Evolutionary conservation across 2,113 vertebrate species (phyloP), one percentile per base, ranked within the genome.

Genomic region (Gambusia holbrooki): DNA sequence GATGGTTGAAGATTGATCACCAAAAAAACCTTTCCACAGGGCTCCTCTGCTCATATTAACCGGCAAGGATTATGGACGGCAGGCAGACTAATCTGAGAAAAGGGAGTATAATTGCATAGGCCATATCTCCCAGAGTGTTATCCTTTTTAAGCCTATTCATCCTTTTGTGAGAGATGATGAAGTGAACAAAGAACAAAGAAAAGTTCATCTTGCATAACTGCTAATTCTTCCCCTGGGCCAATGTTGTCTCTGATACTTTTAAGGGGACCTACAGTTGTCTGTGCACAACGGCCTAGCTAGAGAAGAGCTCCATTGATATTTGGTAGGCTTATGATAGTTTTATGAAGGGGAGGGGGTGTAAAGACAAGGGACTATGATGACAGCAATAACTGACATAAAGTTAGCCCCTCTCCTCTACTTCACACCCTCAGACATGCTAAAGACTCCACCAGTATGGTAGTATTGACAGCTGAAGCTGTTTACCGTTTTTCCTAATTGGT

Each of bases 1-100:
- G 83, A 91, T 88, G 89, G 90, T 93, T 85, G 82, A 92, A 93
- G 92, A 93, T 92, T 93, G 92, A 93, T 93, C 89, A 90, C 85
- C 33, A 73, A 58, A 58, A 58, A 58, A 92, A 88, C 76, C 89
- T 77, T 82, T 85, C 76, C 82, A 82, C 68, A 33, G 17, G 73
- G 70, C 77, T 83, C 73, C 81, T 84, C 69, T 15, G 37, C 69
- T 91, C 73, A 79, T 88, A 86, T 90, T 90, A 88, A 82, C 80
- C 81, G 71, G 71, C 81, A 82, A 87, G 90, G 84, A 90, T 91
- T 89, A 92, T 33, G 73, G 70, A 71, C 4, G 51, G 77, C 81
- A 69, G 73, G 69, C 62, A 29, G 64, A 73, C 87, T 92, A 91
- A 92, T 90, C 84, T 86, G 77, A 76, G 76, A 54, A 67, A 88